These are phyloP conservation scores for Parnassius orleans DNA, from an alignment of 2,888 invertebrate genomes.

Conservation along the genomic window DNA sequence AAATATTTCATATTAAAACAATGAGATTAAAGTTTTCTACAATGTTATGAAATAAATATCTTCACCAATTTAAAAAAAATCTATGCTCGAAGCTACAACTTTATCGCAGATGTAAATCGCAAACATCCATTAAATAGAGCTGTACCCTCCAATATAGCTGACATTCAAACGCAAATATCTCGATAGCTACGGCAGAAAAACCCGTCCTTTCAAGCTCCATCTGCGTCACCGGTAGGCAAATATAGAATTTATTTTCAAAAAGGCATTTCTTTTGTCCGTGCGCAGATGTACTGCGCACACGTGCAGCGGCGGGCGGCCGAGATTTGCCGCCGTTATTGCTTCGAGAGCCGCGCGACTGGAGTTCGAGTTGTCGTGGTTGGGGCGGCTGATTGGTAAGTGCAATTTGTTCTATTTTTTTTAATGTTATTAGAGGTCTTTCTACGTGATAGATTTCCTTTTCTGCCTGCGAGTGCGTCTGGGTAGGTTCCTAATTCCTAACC, in stretches of 20 bases:
- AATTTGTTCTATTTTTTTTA: constrained; percentile 1
- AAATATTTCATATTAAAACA: no score
- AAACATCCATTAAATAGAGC: constrained; percentile 13
- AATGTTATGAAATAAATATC: no score
- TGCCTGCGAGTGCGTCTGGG: no score
- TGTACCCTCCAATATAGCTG: constrained; percentile 6
- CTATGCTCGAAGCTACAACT: background rate
- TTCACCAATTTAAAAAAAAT: no score
- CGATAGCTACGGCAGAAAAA: constrained; percentile 4
- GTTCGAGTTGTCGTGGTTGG: background rate
- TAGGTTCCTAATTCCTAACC: no score
- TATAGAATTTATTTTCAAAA: constrained; percentile 38
- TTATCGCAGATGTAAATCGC: constrained; percentile 3
- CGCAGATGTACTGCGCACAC: constrained; percentile 39
- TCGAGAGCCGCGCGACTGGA: background rate
- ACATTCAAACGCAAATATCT: constrained; percentile 9
- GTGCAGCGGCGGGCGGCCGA: constrained; percentile 21
- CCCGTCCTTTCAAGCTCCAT: constrained; percentile 7
- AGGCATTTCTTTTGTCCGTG: constrained; percentile 38
- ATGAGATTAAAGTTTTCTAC: no score
- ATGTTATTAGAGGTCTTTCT: background rate
- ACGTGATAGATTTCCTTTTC: no score
- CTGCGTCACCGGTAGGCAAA: constrained; percentile 27
- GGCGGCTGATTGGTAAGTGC: constrained; percentile 15
- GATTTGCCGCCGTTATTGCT: constrained; percentile 5